Base-by-base conservation (phyloP, 1,140 invertebrate species). In the Hermetia illucens region DNA sequence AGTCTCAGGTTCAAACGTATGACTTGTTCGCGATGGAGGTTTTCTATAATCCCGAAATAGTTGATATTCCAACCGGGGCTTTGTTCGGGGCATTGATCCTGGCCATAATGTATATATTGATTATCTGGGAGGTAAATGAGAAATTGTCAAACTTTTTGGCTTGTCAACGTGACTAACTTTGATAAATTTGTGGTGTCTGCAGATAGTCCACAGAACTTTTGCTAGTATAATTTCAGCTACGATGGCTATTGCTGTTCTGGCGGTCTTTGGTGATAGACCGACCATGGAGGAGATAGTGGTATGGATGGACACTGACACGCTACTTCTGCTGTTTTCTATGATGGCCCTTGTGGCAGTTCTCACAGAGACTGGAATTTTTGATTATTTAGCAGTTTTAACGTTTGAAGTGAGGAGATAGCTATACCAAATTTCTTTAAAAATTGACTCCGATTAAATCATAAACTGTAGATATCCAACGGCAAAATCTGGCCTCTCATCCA, bases 281-380 rank as follows among this genome's bases (percentile, higher is more conserved):
- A 71, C 71, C 29, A 69, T 81, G 54, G 57, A 61, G 8, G 75
- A 79, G 50, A 63, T 88, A 21, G 69, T 85, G 3, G 70, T 71
- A 3, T 88, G 82, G 82, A 72, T 87, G 38, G 82, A 86, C 44
- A 68, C 81, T 36, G 83, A 88, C 50, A 82, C 83, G 1, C 49
- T 86, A 2, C 62, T 79, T n/a, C 51, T 88, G 10, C 59, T 88
- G 3, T 86, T 87, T 52, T 78, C 80, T 3, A 88, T 88, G 83
- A 88, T 88, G 83, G 68, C 82, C 2, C 52, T 86, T 3, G 83
- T 88, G 0, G 72, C 77, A 0, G 74, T 86, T 35, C 63, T 88
- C 2, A 77, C 79, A 1, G 82, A 86, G 50, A 85, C 82, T 5
- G 82, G 82, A 2, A 67, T 86, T 46, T 88, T 87, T 46, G 82